Conservation (phyloP, 1,140 invertebrate species). For the Ephestia elutella region DNA sequence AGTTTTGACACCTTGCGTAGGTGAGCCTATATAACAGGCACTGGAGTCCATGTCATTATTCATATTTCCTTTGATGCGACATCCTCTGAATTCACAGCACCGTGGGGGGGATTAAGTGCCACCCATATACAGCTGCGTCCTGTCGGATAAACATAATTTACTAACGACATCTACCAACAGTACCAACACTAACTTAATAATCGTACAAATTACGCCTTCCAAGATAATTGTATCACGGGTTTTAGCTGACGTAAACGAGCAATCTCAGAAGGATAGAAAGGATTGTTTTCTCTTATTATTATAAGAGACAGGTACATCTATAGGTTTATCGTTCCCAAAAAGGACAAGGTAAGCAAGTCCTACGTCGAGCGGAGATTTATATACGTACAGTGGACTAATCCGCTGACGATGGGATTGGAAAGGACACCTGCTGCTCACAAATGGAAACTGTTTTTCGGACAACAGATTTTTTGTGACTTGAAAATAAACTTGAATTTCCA, state of each 20-base stretch:
- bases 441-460: constrained; percentile 48
- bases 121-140: constrained; percentile 48
- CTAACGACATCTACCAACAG: constrained; percentile 50
- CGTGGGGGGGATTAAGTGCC: constrained; percentile 50
- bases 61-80: constrained; percentile 48
- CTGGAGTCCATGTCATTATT: constrained; percentile 42
- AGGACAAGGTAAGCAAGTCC: constrained; percentile 40
- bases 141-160: constrained; percentile 60
- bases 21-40: neutral
- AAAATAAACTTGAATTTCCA: constrained; percentile 15
- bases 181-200: constrained; percentile 50
- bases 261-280: constrained; percentile 20
- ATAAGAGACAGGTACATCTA: constrained; percentile 16
- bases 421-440: constrained; percentile 61
- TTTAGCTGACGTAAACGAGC: constrained; percentile 21
- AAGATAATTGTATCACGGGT: constrained; percentile 21
- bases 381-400: constrained; percentile 56
- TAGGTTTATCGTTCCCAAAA: constrained; percentile 24
- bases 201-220: constrained; percentile 33
- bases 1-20: neutral
- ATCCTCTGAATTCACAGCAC: constrained; percentile 40
- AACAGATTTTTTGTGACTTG: constrained; percentile 26
- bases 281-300: constrained; percentile 25
- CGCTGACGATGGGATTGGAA: constrained; percentile 58
- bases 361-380: constrained; percentile 45